phyloP scores from a whole-genome alignment of 2,888 invertebrate species.

The Ernsta delagoae region DNA sequence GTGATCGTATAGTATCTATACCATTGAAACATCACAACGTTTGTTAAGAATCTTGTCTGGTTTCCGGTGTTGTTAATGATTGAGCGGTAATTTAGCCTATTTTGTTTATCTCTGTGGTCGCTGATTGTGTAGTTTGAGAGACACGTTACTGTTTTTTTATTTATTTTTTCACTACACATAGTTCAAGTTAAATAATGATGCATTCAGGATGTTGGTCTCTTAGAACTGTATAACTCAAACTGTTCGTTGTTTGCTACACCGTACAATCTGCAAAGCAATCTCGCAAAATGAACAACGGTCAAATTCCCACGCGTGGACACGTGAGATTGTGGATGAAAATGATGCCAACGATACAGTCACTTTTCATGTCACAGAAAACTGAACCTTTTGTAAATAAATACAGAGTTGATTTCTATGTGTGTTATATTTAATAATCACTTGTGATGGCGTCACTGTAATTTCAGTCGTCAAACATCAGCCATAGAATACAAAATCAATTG shows the following conservation, averaged over 20 bases:
- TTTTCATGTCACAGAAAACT: neutral
- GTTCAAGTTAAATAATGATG: neutral
- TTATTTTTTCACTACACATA: too few relatives aligned
- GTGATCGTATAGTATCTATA: too few relatives aligned
- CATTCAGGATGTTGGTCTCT: neutral
- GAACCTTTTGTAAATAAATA: neutral
- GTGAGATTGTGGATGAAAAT: conserved; percentile 9
- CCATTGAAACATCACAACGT: neutral
- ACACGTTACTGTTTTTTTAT: too few relatives aligned
- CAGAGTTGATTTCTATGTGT: neutral
- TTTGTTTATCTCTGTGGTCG: neutral
- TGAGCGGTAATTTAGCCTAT: neutral
- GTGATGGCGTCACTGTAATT: neutral
- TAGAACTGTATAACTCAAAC: neutral
- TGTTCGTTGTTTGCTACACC: neutral
- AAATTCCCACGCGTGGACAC: conserved; percentile 18
- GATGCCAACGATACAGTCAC: neutral
- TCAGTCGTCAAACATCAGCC: neutral
- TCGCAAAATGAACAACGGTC: conserved; percentile 8
- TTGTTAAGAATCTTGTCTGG: neutral
- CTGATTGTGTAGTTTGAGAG: too few relatives aligned
- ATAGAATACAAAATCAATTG: conserved; percentile 3
- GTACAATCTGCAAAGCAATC: conserved; percentile 1
- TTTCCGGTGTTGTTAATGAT: neutral
- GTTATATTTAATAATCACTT: neutral